Conservation (phyloP, 2,888 invertebrate species). For the Endomychus coccineus region DNA sequence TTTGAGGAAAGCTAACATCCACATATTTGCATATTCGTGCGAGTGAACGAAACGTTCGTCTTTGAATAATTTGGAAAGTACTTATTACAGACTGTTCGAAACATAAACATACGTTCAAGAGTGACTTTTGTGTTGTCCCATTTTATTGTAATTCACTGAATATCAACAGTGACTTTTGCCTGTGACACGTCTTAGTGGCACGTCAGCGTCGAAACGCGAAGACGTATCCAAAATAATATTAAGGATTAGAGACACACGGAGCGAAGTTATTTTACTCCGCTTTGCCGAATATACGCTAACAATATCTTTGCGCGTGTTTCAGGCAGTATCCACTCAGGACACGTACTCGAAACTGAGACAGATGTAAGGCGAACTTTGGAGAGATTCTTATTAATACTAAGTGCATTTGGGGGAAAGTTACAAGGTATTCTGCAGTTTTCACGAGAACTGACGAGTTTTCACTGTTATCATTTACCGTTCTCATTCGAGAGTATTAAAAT, state of each 20-base stretch:
- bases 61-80: too few relatives aligned
- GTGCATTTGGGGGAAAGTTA: constrained; percentile 26
- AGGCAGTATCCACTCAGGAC: constrained; percentile 9
- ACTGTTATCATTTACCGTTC: too few relatives aligned
- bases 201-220: constrained; percentile 9
- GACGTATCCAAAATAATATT: constrained; percentile 12
- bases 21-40: too few relatives aligned
- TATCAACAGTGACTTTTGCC: too few relatives aligned
- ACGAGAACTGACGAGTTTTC: constrained; percentile 12
- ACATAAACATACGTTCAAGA: too few relatives aligned
- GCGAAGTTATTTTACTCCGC: too few relatives aligned
- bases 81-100: too few relatives aligned
- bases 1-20: too few relatives aligned
- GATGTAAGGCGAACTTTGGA: constrained; percentile 16
- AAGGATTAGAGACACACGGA: constrained; percentile 12
- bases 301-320: constrained; percentile 7
- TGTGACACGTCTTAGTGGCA: constrained; percentile 11
- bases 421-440: constrained; percentile 31
- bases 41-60: too few relatives aligned
- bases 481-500: too few relatives aligned
- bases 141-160: too few relatives aligned
- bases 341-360: constrained; percentile 13
- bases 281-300: not conserved
- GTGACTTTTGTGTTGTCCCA: too few relatives aligned
- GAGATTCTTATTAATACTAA: constrained; percentile 24